phyloP scores from a whole-genome alignment of 2,797 vertebrate genomes.

The Scleropages formosus region DNA sequence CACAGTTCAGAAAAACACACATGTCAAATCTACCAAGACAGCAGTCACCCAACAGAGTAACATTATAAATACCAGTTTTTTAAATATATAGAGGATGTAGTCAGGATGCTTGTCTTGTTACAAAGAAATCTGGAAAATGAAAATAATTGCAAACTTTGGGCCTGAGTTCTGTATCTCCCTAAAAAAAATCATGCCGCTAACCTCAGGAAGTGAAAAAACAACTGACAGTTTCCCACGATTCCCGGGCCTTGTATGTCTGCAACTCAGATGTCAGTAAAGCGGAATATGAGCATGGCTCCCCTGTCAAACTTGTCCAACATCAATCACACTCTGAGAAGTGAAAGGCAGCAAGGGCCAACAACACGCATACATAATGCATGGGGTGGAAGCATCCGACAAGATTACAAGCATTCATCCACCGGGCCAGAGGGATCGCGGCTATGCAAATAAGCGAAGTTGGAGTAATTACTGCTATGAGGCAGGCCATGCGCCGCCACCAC shows the following conservation, averaged over 20 bases:
- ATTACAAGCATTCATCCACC: conserved; percentile 71
- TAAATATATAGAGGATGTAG: not conserved
- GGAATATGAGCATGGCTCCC: not conserved
- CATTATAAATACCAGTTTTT: too few relatives aligned
- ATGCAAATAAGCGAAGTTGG: conserved; percentile 85
- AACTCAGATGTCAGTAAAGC: not conserved
- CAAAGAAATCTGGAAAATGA: not conserved
- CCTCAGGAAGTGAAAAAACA: not conserved
- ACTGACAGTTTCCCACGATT: not conserved
- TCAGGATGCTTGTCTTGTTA: not conserved
- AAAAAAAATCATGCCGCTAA: not conserved
- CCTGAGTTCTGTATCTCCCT: not conserved
- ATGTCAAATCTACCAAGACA: not conserved
- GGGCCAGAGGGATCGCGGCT: conserved; percentile 66
- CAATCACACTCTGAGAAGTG: not conserved
- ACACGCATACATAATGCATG: conserved; percentile 72
- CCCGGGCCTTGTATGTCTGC: not conserved
- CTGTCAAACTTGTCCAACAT: conserved; percentile 1
- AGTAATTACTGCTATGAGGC: conserved; percentile 85
- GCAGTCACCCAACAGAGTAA: not conserved
- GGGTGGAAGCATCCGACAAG: conserved; percentile 69
- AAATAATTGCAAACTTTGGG: not conserved
- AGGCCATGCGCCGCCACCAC: conserved; percentile 61
- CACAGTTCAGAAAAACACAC: not conserved
- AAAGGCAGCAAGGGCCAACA: conserved; percentile 4